These are phyloP conservation scores for Wasmannia auropunctata DNA, from an alignment of 1,140 invertebrate species.

Conservation along the genomic window DNA sequence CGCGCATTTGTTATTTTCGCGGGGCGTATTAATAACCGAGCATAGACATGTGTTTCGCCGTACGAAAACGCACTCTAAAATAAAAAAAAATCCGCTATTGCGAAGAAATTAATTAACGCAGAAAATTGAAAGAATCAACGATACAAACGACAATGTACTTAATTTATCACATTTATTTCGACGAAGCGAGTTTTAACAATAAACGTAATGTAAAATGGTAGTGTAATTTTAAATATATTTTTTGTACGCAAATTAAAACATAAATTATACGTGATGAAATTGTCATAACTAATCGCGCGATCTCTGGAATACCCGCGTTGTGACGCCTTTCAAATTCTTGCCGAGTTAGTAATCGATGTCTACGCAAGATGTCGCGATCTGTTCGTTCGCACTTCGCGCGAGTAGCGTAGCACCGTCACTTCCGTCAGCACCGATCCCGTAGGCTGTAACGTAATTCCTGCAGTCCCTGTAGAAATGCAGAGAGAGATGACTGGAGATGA, in stretches of 20 bases:
- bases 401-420: too few relatives aligned
- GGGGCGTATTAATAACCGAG: not conserved
- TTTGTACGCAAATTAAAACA: not conserved
- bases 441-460: too few relatives aligned
- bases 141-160: not conserved
- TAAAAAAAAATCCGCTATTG: not conserved
- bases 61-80: not conserved
- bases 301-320: not conserved
- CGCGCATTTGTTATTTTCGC: constrained; percentile 25
- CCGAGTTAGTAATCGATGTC: not conserved
- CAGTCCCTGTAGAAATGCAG: too few relatives aligned
- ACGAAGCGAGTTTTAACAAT: not conserved
- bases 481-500: too few relatives aligned
- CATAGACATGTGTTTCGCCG: not conserved
- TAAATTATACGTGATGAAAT: not conserved
- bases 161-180: not conserved
- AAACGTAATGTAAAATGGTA: not conserved
- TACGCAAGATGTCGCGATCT: not conserved
- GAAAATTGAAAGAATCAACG: not conserved
- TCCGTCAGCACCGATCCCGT: not conserved
- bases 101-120: not conserved
- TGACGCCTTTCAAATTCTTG: not conserved
- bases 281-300: not conserved
- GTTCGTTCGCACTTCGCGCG: not conserved
- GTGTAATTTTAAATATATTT: not conserved